Conservation (phyloP, 1,140 invertebrate species). For the Hesperophylax magnus region DNA sequence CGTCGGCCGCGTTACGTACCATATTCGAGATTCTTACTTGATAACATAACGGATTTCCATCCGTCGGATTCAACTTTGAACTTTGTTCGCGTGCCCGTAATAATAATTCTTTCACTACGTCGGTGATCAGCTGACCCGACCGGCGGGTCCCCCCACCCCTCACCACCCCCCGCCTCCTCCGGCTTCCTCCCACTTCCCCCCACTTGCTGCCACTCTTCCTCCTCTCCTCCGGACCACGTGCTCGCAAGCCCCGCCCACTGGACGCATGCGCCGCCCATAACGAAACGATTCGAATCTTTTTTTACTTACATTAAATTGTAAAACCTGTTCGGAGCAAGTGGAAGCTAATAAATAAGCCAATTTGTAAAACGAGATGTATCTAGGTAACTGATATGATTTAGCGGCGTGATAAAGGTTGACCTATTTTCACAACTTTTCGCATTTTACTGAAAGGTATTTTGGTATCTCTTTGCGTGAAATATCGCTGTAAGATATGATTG, state of each 20-base stretch:
- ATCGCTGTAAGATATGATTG: too few relatives aligned
- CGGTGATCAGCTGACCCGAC: slow-evolving; percentile 44
- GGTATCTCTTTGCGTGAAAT: too few relatives aligned
- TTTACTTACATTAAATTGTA: neutral
- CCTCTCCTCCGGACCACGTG: slow-evolving; percentile 40
- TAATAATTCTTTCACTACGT: slow-evolving; percentile 24
- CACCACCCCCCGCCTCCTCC: slow-evolving; percentile 1
- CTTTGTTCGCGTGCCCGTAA: slow-evolving; percentile 17
- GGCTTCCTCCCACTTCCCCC: neutral
- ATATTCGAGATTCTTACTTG: neutral
- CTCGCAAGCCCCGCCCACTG: slow-evolving; percentile 33
- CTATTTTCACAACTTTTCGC: neutral
- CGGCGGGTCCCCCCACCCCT: slow-evolving; percentile 10
- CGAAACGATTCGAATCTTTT: neutral
- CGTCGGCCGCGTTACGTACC: neutral
- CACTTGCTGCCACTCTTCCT: neutral
- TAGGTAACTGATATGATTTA: neutral
- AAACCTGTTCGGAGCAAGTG: neutral
- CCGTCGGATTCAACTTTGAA: slow-evolving; percentile 6
- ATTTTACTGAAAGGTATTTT: neutral
- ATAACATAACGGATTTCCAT: slow-evolving; percentile 8
- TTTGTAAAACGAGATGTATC: neutral
- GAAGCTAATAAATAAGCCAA: slow-evolving; percentile 1
- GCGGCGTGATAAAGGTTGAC: neutral
- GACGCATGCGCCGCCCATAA: slow-evolving; percentile 35